Conservation (phyloP, 2,797 vertebrate species). For the Pogoniulus pusillus region DNA sequence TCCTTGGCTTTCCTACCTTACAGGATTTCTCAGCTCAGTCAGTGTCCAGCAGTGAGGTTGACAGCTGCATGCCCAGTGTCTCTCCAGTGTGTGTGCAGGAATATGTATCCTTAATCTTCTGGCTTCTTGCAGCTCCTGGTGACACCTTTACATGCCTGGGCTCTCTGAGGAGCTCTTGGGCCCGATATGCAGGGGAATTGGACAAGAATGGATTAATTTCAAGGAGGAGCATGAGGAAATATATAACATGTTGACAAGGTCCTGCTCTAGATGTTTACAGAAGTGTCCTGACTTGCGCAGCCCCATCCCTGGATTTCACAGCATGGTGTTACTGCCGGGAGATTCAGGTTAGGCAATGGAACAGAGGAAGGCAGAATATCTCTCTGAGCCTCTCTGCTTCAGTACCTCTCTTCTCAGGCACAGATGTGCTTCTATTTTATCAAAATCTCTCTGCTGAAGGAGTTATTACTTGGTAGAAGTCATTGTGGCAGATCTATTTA, state of each 20-base stretch:
- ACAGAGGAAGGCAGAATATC: neutral
- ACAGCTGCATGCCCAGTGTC: rapidly evolving
- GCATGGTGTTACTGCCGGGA: neutral
- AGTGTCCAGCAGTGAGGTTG: neutral
- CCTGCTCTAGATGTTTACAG: neutral
- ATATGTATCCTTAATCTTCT: rapidly evolving
- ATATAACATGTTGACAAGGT: neutral
- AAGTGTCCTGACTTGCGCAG: neutral
- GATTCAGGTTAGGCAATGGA: neutral
- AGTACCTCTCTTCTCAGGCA: neutral
- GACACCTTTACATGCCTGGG: neutral
- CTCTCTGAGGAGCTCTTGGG: neutral
- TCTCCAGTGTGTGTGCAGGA: rapidly evolving
- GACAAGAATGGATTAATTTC: neutral
- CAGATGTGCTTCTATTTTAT: neutral
- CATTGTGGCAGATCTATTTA: neutral
- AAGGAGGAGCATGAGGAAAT: neutral
- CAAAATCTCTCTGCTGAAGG: neutral
- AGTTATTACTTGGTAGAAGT: neutral
- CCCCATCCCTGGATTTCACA: neutral
- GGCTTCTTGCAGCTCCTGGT: neutral
- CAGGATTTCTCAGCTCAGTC: neutral
- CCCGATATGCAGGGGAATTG: neutral
- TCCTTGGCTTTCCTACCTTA: neutral
- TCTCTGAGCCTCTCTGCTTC: neutral